A percentile compares a stretch with the other conserved stretches of the same genome.
These are phyloP conservation scores for Carcina quercana DNA, from an alignment of 2,888 invertebrate genomes.

Conservation along the genomic window DNA sequence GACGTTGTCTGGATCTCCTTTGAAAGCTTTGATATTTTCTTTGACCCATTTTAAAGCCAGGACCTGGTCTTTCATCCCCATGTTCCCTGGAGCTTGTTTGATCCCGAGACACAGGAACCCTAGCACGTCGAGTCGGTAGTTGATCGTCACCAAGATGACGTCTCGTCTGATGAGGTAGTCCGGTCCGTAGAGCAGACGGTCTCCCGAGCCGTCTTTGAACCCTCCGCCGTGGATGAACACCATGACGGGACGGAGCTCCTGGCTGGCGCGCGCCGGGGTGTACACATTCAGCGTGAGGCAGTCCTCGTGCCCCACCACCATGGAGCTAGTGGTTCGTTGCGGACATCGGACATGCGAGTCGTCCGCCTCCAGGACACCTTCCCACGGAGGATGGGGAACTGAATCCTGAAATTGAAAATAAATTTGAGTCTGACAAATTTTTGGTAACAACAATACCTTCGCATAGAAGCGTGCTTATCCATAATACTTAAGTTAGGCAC, in stretches of 20 bases:
- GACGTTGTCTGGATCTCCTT: conserved; percentile 53
- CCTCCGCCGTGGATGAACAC: conserved; percentile 64
- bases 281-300: conserved; percentile 57
- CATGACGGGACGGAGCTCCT: conserved; percentile 46
- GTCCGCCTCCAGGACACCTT: conserved; percentile 39
- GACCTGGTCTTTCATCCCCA: conserved; percentile 59
- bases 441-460: too few relatives aligned
- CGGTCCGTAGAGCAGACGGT: conserved; percentile 53
- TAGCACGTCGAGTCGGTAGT: conserved; percentile 56
- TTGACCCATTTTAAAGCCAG: conserved; percentile 53
- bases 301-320: conserved; percentile 44
- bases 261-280: conserved; percentile 29
- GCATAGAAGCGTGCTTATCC: too few relatives aligned
- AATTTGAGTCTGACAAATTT: too few relatives aligned
- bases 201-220: conserved; percentile 53
- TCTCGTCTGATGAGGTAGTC: conserved; percentile 45
- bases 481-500: too few relatives aligned
- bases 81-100: conserved; percentile 57
- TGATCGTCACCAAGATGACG: conserved; percentile 53
- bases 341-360: conserved; percentile 50
- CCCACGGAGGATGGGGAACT: conserved; percentile 39
- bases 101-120: conserved; percentile 58
- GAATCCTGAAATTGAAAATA: conserved; percentile 40
- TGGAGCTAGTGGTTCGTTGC: conserved; percentile 40
- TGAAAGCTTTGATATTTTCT: conserved; percentile 46